Base-by-base conservation (phyloP, 2,113 vertebrate genomes). In the Eonycteris spelaea region DNA sequence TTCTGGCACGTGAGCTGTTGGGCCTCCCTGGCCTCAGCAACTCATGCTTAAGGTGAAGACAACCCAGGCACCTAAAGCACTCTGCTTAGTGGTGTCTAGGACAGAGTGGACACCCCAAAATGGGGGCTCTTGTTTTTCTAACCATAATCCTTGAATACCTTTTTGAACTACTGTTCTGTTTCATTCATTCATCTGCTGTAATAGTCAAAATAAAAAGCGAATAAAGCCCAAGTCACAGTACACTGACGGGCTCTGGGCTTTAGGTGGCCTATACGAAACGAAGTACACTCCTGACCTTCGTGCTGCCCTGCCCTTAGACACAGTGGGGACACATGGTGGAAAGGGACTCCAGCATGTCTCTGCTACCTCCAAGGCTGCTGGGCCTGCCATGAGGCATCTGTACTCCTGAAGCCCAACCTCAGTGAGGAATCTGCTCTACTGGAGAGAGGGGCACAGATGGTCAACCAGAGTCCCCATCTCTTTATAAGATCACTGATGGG, bases 391-490 rank as follows among this genome's bases (percentile, higher is more conserved):
- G 24, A 22, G 14, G 55, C 35, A 21, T 59, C 53, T 3, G 9
- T 2, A 28, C 7, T 16, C 43, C 11, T 2, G 19, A 3, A 3
- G 13, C 38, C 65, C 30, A 5, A 10, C 13, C 40, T 14, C 35
- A 10, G 40, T 1, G 4, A 86, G 70, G 35, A 80, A 30, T 63
- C 28, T 48, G 79, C 40, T 75, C 22, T 15, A 35, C 0, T 14
- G 12, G 33, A 21, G 8, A 24, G 7, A 12, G 5, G 21, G 55
- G 61, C 33, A 55, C 0, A 0, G 48, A 22, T 9, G 35, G 65
- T 19, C 11, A 9, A 16, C 12, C 77, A 15, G 16, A 7, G 26
- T 28, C 61, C 51, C 57, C 59, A 55, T 16, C 11, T 91, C 15
- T 11, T n/a, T 5, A 75, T 2, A 33, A 38, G 22, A 26, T 53